phyloP scores from a whole-genome alignment of 2,113 vertebrate genomes.

The Natator depressus region DNA sequence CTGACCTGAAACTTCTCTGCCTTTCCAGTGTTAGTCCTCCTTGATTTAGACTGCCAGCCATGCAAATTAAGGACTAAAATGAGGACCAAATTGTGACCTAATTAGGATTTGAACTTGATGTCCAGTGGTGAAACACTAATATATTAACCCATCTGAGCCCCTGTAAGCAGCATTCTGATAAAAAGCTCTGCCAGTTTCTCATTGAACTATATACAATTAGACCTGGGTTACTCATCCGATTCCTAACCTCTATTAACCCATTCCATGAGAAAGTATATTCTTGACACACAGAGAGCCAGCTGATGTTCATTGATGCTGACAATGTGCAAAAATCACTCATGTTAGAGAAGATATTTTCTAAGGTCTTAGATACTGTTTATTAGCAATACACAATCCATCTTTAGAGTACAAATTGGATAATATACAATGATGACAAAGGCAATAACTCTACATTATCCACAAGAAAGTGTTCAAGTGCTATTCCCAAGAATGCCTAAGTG shows the following conservation, averaged over 20 bases:
- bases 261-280: neutral
- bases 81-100: constrained; percentile 49
- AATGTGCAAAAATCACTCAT: neutral
- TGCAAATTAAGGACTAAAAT: neutral
- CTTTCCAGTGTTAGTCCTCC: neutral
- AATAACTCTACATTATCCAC: neutral
- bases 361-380: neutral
- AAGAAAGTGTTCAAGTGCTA: neutral
- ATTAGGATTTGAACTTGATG: constrained; percentile 46
- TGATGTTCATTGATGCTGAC: neutral
- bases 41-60: neutral
- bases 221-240: neutral
- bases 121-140: constrained; percentile 42
- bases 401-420: neutral
- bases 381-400: neutral
- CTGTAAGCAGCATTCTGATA: neutral
- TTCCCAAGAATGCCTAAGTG: neutral
- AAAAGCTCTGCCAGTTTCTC: constrained; percentile 15
- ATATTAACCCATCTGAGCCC: neutral
- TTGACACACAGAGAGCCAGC: neutral
- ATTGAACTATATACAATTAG: constrained; percentile 48
- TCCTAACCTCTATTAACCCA: neutral
- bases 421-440: neutral
- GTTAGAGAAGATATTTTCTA: neutral
- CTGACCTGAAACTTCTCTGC: neutral